Percentiles rank a stretch among this genome's conserved stretches.
Conservation (phyloP, 1,140 invertebrate species). For the Heliconius nattereri region DNA sequence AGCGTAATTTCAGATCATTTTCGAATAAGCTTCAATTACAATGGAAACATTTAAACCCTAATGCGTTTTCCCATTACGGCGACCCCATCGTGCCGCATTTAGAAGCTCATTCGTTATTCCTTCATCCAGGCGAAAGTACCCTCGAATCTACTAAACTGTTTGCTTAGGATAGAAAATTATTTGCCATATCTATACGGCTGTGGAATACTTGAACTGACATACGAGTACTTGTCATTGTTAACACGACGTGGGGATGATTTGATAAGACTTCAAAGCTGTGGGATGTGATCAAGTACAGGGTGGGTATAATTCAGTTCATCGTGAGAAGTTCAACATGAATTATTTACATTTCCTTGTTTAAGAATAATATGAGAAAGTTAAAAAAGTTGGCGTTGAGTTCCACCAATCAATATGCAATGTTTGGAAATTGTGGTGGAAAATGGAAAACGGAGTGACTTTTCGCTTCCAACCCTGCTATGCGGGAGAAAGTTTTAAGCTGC, state of each 20-base stretch:
- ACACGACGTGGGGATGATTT: not conserved
- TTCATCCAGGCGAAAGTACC: constrained; percentile 16
- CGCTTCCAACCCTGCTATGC: too few species aligned
- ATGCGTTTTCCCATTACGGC: constrained; percentile 44
- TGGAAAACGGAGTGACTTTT: too few species aligned
- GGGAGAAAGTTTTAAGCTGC: too few species aligned
- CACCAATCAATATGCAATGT: not conserved
- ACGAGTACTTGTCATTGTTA: constrained; percentile 1
- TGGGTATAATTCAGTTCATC: not conserved
- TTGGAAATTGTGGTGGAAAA: too few species aligned
- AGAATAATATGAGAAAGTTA: not conserved
- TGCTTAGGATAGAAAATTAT: constrained; percentile 30
- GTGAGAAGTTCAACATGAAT: too few species aligned
- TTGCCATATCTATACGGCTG: constrained; percentile 2
- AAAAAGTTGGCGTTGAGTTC: not conserved
- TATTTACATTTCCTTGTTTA: not conserved
- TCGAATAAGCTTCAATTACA: constrained; percentile 42
- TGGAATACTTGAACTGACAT: constrained; percentile 1
- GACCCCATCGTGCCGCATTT: constrained; percentile 39
- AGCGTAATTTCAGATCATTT: constrained; percentile 34
- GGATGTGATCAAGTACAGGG: not conserved
- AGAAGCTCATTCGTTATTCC: constrained; percentile 34
- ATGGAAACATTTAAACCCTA: constrained; percentile 39
- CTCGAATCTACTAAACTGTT: constrained; percentile 32
- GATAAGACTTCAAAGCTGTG: not conserved